Evolutionary conservation across 2,113 vertebrate genomes (phyloP).

Genomic region (Cryptomyrus ogoouensis): DNA sequence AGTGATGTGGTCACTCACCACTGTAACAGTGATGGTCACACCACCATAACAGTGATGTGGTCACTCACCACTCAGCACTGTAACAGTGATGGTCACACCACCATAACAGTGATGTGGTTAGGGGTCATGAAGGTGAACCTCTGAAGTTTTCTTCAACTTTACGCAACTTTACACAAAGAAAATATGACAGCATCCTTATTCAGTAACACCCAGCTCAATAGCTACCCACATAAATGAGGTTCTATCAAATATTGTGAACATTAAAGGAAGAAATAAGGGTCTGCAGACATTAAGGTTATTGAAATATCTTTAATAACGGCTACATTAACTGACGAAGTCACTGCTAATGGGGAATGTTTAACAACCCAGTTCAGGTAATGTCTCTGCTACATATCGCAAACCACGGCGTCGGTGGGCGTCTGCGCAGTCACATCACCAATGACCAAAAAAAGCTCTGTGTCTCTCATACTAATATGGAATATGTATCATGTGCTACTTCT

Average conservation of each 20-base stretch:
- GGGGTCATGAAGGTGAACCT: neutral
- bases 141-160: neutral
- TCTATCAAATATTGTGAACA: neutral
- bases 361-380: conserved; percentile 9
- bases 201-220: neutral
- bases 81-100: neutral
- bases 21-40: too few species aligned
- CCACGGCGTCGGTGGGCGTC: neutral
- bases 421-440: neutral
- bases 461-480: neutral
- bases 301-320: conserved; percentile 9
- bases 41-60: too few species aligned
- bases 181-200: neutral
- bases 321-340: conserved; percentile 12
- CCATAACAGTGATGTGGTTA: neutral
- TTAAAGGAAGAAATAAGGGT: neutral
- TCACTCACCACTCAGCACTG: too few species aligned
- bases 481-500: neutral
- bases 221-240: neutral
- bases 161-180: neutral
- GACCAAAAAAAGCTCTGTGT: neutral
- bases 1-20: too few species aligned
- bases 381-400: neutral
- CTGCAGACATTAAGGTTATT: neutral
- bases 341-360: conserved; percentile 7